Percentiles rank a stretch among this genome's conserved stretches.
Evolutionary conservation across 1,140 invertebrate species (phyloP).

Genomic region (Hyphantria cunea): DNA sequence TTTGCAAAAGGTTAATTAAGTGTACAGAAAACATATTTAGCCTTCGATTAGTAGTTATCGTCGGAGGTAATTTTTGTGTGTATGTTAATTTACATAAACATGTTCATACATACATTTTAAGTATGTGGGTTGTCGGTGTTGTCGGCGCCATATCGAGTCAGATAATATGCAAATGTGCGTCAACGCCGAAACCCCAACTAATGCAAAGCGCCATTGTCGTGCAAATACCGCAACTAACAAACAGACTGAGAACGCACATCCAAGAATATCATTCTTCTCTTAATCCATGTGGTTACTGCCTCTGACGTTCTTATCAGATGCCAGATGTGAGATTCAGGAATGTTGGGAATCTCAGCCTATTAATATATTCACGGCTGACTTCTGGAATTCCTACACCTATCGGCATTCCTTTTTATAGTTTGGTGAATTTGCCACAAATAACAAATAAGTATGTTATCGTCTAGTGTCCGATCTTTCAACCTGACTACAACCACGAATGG

Average conservation of each 20-base stretch:
- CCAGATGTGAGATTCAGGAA: not conserved
- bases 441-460: too few species aligned
- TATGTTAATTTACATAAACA: conserved; percentile 19
- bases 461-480: too few species aligned
- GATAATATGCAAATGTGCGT: conserved; percentile 37
- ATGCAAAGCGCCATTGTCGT: conserved; percentile 1
- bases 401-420: too few species aligned
- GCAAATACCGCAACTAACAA: not conserved
- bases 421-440: too few species aligned
- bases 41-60: conserved; percentile 2
- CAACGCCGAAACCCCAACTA: conserved; percentile 29
- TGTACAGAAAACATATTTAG: not conserved
- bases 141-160: conserved; percentile 26
- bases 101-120: not conserved
- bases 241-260: too few species aligned
- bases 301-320: not conserved
- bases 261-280: too few species aligned
- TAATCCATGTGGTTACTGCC: not conserved
- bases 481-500: too few species aligned
- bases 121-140: conserved; percentile 10
- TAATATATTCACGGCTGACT: too few species aligned
- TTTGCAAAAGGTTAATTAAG: conserved; percentile 3
- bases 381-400: too few species aligned
- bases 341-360: not conserved
- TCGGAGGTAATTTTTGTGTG: not conserved